Conservation (phyloP, 1,140 invertebrate genomes). For the Pachypsylla venusta region DNA sequence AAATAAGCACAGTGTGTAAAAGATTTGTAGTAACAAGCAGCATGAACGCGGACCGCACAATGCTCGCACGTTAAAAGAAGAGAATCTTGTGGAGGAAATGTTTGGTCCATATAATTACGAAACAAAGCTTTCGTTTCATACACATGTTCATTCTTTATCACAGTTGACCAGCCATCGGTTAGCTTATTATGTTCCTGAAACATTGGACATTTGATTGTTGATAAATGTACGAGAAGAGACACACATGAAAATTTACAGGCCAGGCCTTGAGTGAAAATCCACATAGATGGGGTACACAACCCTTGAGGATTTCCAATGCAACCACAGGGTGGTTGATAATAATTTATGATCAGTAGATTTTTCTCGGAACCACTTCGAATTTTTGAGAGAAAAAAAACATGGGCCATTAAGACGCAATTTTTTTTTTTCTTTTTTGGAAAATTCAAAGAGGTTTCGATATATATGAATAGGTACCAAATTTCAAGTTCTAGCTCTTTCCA, state of each 20-base stretch:
- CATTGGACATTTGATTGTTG: background rate
- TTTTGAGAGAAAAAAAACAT: no score
- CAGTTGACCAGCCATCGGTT: conserved; percentile 9
- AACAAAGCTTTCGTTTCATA: background rate
- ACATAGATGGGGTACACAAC: background rate
- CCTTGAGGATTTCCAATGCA: background rate
- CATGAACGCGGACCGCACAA: conserved; percentile 35
- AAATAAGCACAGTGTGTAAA: no score
- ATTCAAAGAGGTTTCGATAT: no score
- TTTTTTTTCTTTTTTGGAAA: no score
- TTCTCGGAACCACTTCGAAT: no score
- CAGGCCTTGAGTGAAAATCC: background rate
- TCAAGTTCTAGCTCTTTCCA: no score
- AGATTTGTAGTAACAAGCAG: conserved; percentile 32
- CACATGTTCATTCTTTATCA: conserved; percentile 6
- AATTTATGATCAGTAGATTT: background rate
- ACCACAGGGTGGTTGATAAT: background rate
- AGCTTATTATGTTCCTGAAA: conserved; percentile 9
- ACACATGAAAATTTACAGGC: background rate
- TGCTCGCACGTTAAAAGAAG: conserved; percentile 33
- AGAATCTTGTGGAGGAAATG: conserved; percentile 27
- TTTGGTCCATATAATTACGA: conserved; percentile 6
- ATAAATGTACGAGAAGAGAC: conserved; percentile 5
- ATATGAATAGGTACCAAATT: no score
- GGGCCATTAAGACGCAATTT: no score